Evolutionary conservation across 2,797 vertebrate genomes (phyloP), one percentile per base, ranked within the genome.

Genomic region (Eulemur coronatus): DNA sequence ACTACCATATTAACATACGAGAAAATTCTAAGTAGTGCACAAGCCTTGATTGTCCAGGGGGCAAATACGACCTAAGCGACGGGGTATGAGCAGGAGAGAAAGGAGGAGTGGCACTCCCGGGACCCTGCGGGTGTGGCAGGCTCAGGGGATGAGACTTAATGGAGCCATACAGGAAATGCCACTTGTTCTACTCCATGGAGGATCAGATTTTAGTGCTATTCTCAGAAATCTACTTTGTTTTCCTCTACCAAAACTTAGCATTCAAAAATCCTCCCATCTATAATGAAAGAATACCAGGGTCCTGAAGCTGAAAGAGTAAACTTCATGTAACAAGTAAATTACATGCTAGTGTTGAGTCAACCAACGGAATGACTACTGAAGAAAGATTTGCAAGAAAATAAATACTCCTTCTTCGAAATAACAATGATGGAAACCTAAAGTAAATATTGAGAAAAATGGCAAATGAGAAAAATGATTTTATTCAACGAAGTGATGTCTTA

Each of bases 81-180:
- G 14, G 20, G 55, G 18, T 1, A 30, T 5, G 2, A 7, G 4
- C 3, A 28, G 30, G 24, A 67, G 17, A 80, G 17, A 48, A 30
- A 28, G 10, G 11, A 35, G 4, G 7, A 11, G 26, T 24, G 5
- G 52, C 7, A 46, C 2, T 8, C 12, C 0, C 0, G 3, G 1
- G 2, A 1, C 33, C 24, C 33, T 14, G 38, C 8, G 33, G 18
- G 5, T 35, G 18, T 14, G 11, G 7, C 5, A 22, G 30, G 2
- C 5, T 11, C 3, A 30, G 4, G 35, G 63, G 33, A 43, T 8
- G 6, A 17, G 20, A 1, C 10, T 24, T 24, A 33, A 28, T 6
- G 20, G 35, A 13, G 14, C 5, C 6, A 2, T 1, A 6, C 5
- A 38, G 43, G 33, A 78, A 61, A 24, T 15, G 11, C 5, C 50